phyloP scores from a whole-genome alignment of 2,888 invertebrate genomes.

The Quadriops clusia region DNA sequence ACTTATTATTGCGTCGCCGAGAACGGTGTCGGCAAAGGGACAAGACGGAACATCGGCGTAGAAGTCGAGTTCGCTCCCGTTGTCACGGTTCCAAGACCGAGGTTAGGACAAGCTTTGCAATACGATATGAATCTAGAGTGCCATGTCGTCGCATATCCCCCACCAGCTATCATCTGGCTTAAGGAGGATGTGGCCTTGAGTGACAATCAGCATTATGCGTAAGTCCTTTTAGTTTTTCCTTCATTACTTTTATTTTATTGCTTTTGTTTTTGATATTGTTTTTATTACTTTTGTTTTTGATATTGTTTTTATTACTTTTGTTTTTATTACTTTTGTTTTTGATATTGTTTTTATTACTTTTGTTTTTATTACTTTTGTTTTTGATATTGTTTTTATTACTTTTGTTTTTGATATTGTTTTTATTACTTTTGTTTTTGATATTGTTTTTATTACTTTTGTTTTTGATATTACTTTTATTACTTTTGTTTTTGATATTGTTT shows the following conservation, averaged over 20 bases:
- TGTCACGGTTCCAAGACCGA: constrained; percentile 69
- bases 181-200: constrained; percentile 72
- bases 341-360: too few relatives aligned
- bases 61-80: constrained; percentile 87
- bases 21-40: constrained; percentile 77
- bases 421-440: too few relatives aligned
- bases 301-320: too few relatives aligned
- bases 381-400: too few relatives aligned
- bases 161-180: constrained; percentile 84
- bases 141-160: constrained; percentile 89
- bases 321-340: too few relatives aligned
- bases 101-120: constrained; percentile 78
- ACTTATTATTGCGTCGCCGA: constrained; percentile 91
- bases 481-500: too few relatives aligned
- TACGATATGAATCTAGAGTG: constrained; percentile 93
- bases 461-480: constrained; percentile 4
- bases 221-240: constrained; percentile 5
- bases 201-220: constrained; percentile 81
- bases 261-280: too few relatives aligned
- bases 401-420: too few relatives aligned
- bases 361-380: too few relatives aligned
- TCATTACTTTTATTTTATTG: not conserved
- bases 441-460: too few relatives aligned
- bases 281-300: too few relatives aligned
- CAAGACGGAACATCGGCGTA: constrained; percentile 69